These are phyloP conservation scores for Drosophila nigromelanica DNA, from an alignment of 1,140 invertebrate species.

Conservation along the genomic window DNA sequence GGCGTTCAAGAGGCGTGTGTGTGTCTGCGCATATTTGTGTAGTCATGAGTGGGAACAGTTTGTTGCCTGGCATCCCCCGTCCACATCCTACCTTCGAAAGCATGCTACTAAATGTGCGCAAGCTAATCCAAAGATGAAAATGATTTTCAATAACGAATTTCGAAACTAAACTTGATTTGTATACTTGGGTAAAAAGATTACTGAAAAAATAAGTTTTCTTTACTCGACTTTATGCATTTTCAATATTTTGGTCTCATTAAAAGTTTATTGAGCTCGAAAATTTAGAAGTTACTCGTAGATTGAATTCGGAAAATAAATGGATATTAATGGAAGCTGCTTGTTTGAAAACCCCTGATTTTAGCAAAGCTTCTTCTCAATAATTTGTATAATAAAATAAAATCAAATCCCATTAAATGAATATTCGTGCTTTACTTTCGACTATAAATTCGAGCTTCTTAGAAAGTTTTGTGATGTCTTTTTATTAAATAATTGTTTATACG, in stretches of 20 bases:
- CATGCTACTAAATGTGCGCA: conserved; percentile 10
- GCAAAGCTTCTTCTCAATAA: too few relatives aligned
- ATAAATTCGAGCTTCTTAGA: too few relatives aligned
- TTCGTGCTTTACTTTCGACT: too few relatives aligned
- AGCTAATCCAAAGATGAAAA: conserved; percentile 1
- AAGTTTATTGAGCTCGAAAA: background rate
- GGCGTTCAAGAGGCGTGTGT: background rate
- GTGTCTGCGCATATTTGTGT: conserved; percentile 9
- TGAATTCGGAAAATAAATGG: too few relatives aligned
- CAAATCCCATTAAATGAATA: too few relatives aligned
- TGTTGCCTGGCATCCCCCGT: conserved; percentile 18
- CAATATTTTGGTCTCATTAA: conserved; percentile 2
- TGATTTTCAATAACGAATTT: conserved; percentile 10
- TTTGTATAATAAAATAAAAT: too few relatives aligned
- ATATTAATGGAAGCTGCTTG: too few relatives aligned
- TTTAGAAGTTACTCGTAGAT: too few relatives aligned
- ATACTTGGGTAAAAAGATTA: conserved; percentile 1
- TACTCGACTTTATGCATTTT: conserved; percentile 21
- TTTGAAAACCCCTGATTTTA: too few relatives aligned
- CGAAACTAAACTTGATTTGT: conserved; percentile 2
- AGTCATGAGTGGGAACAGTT: conserved; percentile 12
- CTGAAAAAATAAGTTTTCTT: background rate
- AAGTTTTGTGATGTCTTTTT: too few relatives aligned
- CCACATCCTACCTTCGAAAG: background rate
- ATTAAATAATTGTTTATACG: too few relatives aligned